These are phyloP conservation scores for Apogon talboti DNA, from an alignment of 2,797 vertebrate species.

Conservation along the genomic window DNA sequence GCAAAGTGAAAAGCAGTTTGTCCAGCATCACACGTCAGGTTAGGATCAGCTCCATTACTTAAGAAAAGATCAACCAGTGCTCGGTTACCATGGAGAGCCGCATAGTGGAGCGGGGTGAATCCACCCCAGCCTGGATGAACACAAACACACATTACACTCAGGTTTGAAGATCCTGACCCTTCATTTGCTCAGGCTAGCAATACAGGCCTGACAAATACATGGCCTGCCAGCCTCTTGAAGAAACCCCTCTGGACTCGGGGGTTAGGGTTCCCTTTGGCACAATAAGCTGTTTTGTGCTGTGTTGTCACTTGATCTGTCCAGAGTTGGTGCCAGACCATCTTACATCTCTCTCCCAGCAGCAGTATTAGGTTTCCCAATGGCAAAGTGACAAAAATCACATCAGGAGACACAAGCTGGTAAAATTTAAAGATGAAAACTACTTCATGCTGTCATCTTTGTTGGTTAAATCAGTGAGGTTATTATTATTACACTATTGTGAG, in stretches of 20 bases:
- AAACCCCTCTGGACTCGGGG: conserved; percentile 14
- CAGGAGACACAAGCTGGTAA: conserved; percentile 28
- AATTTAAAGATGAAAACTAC: neutral
- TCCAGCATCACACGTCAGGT: conserved; percentile 82
- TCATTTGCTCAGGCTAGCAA: conserved; percentile 10
- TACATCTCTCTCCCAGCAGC: conserved; percentile 13
- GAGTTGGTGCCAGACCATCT: conserved; percentile 43
- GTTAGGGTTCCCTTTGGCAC: conserved; percentile 36
- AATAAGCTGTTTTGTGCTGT: conserved; percentile 52
- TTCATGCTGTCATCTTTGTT: neutral
- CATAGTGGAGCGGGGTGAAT: conserved; percentile 85
- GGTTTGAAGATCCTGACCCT: conserved; percentile 14
- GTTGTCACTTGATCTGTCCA: conserved; percentile 54
- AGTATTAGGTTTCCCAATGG: conserved; percentile 33
- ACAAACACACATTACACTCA: conserved; percentile 31
- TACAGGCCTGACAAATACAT: conserved; percentile 9
- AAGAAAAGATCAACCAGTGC: conserved; percentile 80
- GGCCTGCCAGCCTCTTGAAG: conserved; percentile 35
- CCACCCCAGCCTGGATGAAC: conserved; percentile 84
- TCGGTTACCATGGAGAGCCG: conserved; percentile 83
- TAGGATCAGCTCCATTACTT: conserved; percentile 82
- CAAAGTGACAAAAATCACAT: conserved; percentile 54
- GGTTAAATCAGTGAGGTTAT: too few relatives aligned
- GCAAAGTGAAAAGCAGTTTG: conserved; percentile 87
- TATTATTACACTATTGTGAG: too few relatives aligned